These are phyloP conservation scores for Phaethon lepturus DNA, from an alignment of 2,113 vertebrate genomes.

Conservation along the genomic window DNA sequence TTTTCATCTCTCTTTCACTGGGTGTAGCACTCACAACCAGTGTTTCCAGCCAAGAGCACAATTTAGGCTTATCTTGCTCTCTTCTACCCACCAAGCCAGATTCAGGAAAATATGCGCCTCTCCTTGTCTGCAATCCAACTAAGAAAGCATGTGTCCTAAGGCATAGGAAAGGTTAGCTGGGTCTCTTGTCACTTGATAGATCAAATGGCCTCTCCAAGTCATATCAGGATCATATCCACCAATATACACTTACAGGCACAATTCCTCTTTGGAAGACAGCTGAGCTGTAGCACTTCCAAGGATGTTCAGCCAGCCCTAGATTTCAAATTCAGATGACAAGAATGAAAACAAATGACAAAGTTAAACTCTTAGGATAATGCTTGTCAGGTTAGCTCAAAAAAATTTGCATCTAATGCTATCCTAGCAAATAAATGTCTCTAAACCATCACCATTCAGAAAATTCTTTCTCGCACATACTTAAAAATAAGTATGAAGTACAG, in stretches of 20 bases:
- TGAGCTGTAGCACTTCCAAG: not conserved
- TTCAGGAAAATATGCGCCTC: accelerated
- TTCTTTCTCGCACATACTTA: not conserved
- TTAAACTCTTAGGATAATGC: not conserved
- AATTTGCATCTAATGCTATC: not conserved
- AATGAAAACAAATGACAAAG: not conserved
- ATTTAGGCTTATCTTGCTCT: not conserved
- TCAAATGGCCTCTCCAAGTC: not conserved
- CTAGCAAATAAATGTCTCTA: not conserved
- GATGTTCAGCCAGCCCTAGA: not conserved
- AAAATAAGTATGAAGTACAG: not conserved
- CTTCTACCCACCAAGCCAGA: not conserved
- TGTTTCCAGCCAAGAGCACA: not conserved
- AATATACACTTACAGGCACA: not conserved
- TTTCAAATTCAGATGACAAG: not conserved
- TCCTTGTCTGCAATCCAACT: not conserved
- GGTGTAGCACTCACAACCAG: not conserved
- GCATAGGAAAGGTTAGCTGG: not conserved
- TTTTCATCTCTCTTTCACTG: not conserved
- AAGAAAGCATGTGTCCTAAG: not conserved
- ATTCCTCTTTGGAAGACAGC: not conserved
- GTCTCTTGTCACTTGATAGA: not conserved
- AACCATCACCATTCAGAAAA: not conserved
- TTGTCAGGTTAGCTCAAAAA: not conserved
- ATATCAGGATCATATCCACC: not conserved